Base-by-base conservation (phyloP, 1,140 invertebrate species). In the Pseudomyrmex flavicornis region DNA sequence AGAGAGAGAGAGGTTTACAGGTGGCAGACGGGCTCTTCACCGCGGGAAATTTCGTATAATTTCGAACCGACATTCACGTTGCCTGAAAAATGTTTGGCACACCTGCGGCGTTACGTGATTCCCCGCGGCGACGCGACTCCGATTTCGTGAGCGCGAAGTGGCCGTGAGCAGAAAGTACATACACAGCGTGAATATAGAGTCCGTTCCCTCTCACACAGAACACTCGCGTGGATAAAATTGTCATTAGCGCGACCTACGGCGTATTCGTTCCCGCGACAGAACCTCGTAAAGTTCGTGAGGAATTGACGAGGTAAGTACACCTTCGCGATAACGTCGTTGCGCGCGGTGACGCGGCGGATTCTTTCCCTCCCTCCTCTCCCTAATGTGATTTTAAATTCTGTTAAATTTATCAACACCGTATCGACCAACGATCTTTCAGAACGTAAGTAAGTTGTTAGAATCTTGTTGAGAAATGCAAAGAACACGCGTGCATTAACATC, bases 31-130 rank as follows among this genome's bases (percentile, higher is more conserved):
- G 61, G 72, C 56, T 35, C 35, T 73, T 85, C 82, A 54, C 87
- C 66, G 75, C 61, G 87, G 83, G 85, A 87, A 87, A 88, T 87
- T 88, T 85, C 83, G 76, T 88, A 85, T 88, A 88, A 88, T 84
- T 88, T 88, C 75, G 82, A 72, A 35, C 83, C 59, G 74, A 46
- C 61, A 79, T 83, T 88, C 76, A 88, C 83, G 86, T 87, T 82
- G 54, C 72, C 44, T 88, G 87, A 88, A 88, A 88, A 88, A 88
- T 88, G 87, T 89, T 89, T 83, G 86, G 86, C 87, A 89, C 87
- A 89, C 87, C 87, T 89, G 87, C 87, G 63, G 73, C 79, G 86
- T 88, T 89, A 89, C 87, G 87, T 89, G 87, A 89, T 89, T 80
- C 63, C 87, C 87, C 83, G 83, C 56, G 86, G 87, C 75, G 87